Evolutionary conservation across 2,888 invertebrate species (phyloP), one percentile per base, ranked within the genome.

Genomic region (Perizoma flavofasciatum): DNA sequence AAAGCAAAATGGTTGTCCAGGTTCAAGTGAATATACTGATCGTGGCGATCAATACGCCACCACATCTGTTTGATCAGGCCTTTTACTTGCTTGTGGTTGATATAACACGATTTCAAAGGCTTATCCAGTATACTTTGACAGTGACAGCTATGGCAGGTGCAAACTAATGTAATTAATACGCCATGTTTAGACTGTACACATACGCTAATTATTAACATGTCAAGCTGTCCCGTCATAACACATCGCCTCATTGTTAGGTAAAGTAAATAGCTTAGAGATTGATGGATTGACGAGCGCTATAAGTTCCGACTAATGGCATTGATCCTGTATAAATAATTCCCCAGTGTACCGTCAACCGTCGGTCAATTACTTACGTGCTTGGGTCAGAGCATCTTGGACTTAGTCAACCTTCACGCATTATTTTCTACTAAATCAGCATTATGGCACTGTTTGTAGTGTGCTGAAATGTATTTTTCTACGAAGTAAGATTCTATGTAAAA

Each of bases 191-290:
- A 22, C 22, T 22, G 22, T 43, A 43, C 49, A 61, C 53, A 55
- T 33, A 55, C 59, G 50, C 57, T 67, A 66, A 70, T 70, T 67
- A 67, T 64, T 61, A 50, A 59, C 54, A 64, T 46, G 66, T 67
- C 68, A 61, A 67, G 56, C 55, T 70, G 66, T 61, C 65, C 49
- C 37, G 48, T 62, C 55, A 57, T 57, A 54, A 39, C 55, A 56
- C 55, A 60, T 54, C 46, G 47, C 34, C 48, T 45, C 39, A 39
- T 53, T 53, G 53, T 54, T 48, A 46, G 48, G 37, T 11, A 54
- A 39, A 39, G 53, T 54, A 61, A 57, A 61, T 43, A 61, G 50
- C 37, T 35, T 49, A 22, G 22, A 22, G 22, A 22, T 22, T 22
- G 22, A 22, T 22, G 22, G 56, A 49, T 56, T 49, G 61, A 61